Evolutionary conservation across 2,888 invertebrate species (phyloP), one percentile per base, ranked within the genome.

Genomic region (Uloborus plumipes): DNA sequence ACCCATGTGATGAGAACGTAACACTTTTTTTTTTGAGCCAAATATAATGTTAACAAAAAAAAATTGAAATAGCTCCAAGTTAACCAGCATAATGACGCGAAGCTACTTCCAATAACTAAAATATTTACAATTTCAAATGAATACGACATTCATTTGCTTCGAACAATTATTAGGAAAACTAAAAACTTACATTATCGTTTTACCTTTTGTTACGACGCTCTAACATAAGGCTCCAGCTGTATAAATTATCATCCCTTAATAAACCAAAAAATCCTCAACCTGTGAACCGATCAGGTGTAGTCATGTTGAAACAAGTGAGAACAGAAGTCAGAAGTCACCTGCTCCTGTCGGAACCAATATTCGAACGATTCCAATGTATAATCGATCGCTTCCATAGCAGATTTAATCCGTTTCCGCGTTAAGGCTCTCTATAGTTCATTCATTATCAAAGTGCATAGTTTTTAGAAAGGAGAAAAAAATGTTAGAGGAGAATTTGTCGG

Each of bases 401-500:
- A 77, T 71, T 71, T 71, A 77, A 64, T 16, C 26, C 50, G 49
- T 71, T 77, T 77, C 77, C 77, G 77, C 70, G 47, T 53, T 64
- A n/a, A 47, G 18, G 31, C 53, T 22, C 58, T 58, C 61, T 15
- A 39, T 39, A 39, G 3, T 39, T 61, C 61, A 20, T 61, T 71
- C 50, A 59, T 59, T 18, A 39, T n/a, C 39, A 16, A 26, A 18
- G 66, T 66, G 15, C 66, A 39, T 66, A 16, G 39, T 64, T 26
- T 22, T n/a, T 16, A 18, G 20, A 49, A 7, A 47, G 66, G n/a
- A 50, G 16, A 49, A 66, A 20, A 13, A 4, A 20, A 3, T 18
- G 49, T 62, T 16, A 14, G 39, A 65, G 59, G 66, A 65, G 58
- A 74, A n/a, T 15, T 2, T 16, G 16, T 13, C 49, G 66, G 49